Conservation (phyloP, 2,888 invertebrate species). For the Pardosa pseudoannulata region DNA sequence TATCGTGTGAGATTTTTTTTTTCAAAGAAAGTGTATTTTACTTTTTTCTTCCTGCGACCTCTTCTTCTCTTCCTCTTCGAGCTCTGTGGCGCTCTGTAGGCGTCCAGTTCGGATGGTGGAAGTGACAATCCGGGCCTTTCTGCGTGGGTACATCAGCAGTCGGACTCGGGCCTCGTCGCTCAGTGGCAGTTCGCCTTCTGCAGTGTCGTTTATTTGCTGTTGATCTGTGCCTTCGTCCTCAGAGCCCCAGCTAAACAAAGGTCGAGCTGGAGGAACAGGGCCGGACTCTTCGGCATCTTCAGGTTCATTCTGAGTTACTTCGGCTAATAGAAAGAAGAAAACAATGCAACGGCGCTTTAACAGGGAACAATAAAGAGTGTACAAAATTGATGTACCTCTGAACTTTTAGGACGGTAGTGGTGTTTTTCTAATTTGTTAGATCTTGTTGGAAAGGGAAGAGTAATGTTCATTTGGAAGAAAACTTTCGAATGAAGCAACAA, state of each 20-base stretch:
- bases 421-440: too few species aligned
- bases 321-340: background rate
- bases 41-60: slow-evolving; percentile 26
- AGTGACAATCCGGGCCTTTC: background rate
- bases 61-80: slow-evolving; percentile 48
- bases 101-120: background rate
- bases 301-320: background rate
- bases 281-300: background rate
- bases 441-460: too few species aligned
- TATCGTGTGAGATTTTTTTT: too few species aligned
- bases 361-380: too few species aligned
- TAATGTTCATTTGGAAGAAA: too few species aligned
- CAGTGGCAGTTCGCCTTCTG: slow-evolving; percentile 22
- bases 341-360: too few species aligned
- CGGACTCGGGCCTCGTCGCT: slow-evolving; percentile 47
- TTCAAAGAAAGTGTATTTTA: background rate
- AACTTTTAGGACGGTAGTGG: too few species aligned
- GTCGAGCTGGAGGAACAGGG: background rate
- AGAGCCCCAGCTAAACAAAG: slow-evolving; percentile 43
- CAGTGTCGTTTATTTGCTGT: slow-evolving; percentile 7
- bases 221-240: background rate
- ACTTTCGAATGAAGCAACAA: too few species aligned
- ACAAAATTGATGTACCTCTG: too few species aligned
- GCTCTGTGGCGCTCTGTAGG: slow-evolving; percentile 29
- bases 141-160: slow-evolving; percentile 34